Conservation (phyloP, 92 coral and sea anemone genomes). For the Palythoa caribaeorum region DNA sequence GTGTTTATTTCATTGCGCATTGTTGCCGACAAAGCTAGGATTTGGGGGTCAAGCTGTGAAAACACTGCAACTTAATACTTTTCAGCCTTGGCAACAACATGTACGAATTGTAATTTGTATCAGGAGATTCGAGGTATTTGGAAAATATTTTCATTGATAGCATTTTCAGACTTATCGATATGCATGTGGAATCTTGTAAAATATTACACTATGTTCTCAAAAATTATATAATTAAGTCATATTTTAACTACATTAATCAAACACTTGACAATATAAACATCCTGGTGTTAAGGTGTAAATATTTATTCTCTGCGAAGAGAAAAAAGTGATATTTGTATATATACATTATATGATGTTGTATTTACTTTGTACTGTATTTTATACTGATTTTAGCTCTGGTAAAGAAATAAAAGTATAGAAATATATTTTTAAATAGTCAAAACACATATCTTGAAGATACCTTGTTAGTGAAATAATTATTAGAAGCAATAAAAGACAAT, state of each 20-base stretch:
- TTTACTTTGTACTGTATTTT: not conserved
- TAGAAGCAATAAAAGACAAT: slow-evolving; percentile 6
- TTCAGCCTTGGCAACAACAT: not conserved
- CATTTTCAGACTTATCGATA: not conserved
- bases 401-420: not conserved
- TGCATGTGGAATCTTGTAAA: not conserved
- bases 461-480: not conserved
- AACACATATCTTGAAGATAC: not conserved
- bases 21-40: not conserved
- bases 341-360: not conserved
- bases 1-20: not conserved
- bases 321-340: not conserved
- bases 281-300: slow-evolving; percentile 3
- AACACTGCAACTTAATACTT: slow-evolving; percentile 2
- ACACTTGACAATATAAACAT: not conserved
- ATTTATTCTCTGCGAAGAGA: slow-evolving; percentile 10
- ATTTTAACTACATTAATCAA: not conserved
- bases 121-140: not conserved
- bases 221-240: not conserved
- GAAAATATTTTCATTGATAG: not conserved
- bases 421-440: not conserved
- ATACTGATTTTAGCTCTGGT: not conserved
- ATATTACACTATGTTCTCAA: not conserved
- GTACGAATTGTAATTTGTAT: too few species aligned
- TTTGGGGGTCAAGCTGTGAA: not conserved